These are phyloP conservation scores for Tragelaphus scriptus DNA, from an alignment of 2,113 vertebrate genomes.

Conservation along the genomic window DNA sequence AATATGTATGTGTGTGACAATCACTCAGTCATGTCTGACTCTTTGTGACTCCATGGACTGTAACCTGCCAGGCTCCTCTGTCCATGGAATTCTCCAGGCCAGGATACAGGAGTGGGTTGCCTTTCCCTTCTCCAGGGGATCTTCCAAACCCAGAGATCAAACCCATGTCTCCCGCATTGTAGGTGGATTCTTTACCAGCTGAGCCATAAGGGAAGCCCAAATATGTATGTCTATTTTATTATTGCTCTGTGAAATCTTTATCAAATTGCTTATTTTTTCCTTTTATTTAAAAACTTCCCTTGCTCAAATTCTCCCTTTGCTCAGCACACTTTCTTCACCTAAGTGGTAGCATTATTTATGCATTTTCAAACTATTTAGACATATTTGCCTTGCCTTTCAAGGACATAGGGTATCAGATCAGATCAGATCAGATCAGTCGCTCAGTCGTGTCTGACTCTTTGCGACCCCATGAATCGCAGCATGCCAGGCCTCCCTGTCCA, in stretches of 20 bases:
- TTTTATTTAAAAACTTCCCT: not conserved
- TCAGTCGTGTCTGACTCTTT: too few relatives aligned
- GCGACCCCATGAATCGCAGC: too few relatives aligned
- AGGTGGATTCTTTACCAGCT: not conserved
- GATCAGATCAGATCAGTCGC: too few relatives aligned
- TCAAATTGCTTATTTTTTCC: not conserved
- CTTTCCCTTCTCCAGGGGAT: not conserved
- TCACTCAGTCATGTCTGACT: not conserved
- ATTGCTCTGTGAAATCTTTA: not conserved
- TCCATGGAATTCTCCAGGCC: not conserved
- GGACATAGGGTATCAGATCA: not conserved
- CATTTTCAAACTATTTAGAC: not conserved
- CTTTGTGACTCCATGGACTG: not conserved
- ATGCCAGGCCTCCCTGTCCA: too few relatives aligned
- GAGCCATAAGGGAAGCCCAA: not conserved
- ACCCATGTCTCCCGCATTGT: not conserved
- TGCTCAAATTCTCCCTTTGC: not conserved
- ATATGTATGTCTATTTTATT: not conserved
- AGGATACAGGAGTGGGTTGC: not conserved
- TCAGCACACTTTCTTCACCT: not conserved
- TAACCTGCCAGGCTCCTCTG: not conserved
- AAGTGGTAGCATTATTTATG: not conserved
- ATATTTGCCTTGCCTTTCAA: not conserved
- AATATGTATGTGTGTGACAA: not conserved
- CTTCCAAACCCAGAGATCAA: not conserved